Base-by-base conservation (phyloP, 2,113 vertebrate species). In the Cervus canadensis region DNA sequence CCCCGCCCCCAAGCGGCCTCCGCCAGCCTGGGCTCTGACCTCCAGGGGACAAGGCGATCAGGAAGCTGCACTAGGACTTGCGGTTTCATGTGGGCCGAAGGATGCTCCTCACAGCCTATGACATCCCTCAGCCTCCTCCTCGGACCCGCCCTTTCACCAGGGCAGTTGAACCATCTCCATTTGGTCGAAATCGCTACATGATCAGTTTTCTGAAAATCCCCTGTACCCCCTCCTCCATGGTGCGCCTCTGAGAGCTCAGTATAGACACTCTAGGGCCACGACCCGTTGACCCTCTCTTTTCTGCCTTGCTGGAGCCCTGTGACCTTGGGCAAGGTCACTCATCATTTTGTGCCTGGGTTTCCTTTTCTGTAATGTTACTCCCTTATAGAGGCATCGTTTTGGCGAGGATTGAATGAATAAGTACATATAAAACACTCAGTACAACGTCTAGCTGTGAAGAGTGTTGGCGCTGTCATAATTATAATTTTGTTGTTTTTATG, bases 341-440 rank as follows among this genome's bases (percentile, higher is more conserved):
- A 6, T 12, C 60, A 4, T 71, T 11, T 6, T 6, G 15, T n/a
- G 25, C n/a, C 43, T n/a, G 15, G 0, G 45, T 62, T 43, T 64
- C 59, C 28, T 62, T 21, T 2, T 48, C 13, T 15, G 25, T 10
- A 19, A 3, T 0, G 2, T 10, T 3, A 11, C n/a, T 43, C 4
- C 2, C 1, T 4, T 14, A 2, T 5, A 28, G 74, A 14, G 25
- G 19, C 19, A 26, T 5, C 5, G 10, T 76, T 76, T 33, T 14
- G 30, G 14, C 8, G 9, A n/a, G 13, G n/a, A 78, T 1, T 23
- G 1, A 15, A 25, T 30, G 19, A n/a, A 3, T 25, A 13, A 64
- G 15, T 2, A 3, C 2, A 0, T 2, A 1, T 0, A 33, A 40
- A 28, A 7, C 25, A 10, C 9, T 52, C 1, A 8, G n/a, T 2